Conservation (phyloP, 2,113 vertebrate species). For the Varanus komodoensis region DNA sequence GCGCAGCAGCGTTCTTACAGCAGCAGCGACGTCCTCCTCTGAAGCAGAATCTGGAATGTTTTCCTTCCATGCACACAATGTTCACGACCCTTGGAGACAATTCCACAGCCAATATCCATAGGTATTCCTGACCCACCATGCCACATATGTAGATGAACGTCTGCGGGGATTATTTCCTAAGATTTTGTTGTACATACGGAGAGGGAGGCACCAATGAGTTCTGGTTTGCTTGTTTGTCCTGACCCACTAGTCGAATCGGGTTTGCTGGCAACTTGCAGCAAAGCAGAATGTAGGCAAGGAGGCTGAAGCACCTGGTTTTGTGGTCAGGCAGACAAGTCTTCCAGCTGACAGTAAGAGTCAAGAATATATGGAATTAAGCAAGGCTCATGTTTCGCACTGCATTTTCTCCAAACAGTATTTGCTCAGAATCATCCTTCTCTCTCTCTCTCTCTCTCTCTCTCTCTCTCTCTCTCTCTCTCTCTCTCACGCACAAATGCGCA, state of each 20-base stretch:
- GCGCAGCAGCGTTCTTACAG: background rate
- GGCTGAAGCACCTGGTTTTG: background rate
- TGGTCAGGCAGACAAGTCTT: background rate
- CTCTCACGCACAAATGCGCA: too few species aligned
- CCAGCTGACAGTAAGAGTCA: background rate
- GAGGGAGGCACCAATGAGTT: background rate
- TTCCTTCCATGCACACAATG: background rate
- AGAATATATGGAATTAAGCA: background rate
- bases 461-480: too few species aligned
- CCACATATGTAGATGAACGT: background rate
- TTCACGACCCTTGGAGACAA: background rate
- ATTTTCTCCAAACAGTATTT: background rate
- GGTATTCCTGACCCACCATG: rapidly evolving
- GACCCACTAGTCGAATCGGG: background rate
- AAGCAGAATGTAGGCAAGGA: background rate
- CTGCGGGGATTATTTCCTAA: background rate
- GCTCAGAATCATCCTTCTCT: background rate
- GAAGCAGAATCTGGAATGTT: background rate
- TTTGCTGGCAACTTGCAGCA: background rate
- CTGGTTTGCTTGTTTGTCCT: background rate
- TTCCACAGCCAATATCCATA: background rate
- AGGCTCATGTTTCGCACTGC: background rate
- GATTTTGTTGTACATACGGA: rapidly evolving
- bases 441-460: too few species aligned
- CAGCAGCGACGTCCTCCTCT: background rate